Evolutionary conservation across 2,113 vertebrate genomes (phyloP).

Genomic region (Xenus cinereus): DNA sequence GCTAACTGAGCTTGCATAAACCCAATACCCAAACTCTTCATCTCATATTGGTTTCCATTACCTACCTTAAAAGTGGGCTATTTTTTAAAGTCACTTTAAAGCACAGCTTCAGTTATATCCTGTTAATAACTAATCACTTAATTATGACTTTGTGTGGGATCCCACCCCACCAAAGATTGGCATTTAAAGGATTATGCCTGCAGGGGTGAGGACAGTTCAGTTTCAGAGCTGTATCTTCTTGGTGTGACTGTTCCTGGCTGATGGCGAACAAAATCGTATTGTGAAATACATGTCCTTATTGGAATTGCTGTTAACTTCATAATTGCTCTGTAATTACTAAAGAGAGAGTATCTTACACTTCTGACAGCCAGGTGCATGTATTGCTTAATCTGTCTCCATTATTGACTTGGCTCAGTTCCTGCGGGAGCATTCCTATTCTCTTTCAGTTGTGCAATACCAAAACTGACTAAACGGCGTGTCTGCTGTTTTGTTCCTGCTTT

Average conservation of each 20-base stretch:
- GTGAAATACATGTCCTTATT: conserved; percentile 53
- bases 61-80: neutral
- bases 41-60: neutral
- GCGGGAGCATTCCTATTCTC: conserved; percentile 33
- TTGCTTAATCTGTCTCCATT: conserved; percentile 67
- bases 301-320: conserved; percentile 62
- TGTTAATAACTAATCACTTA: conserved; percentile 56
- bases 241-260: conserved; percentile 24
- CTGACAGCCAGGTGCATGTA: conserved; percentile 66
- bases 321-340: conserved; percentile 66
- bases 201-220: conserved; percentile 14
- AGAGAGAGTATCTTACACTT: conserved; percentile 58
- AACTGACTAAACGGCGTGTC: neutral
- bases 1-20: neutral
- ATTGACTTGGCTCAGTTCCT: conserved; percentile 59
- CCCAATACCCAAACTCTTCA: neutral
- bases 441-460: conserved; percentile 66
- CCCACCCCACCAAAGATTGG: conserved; percentile 13
- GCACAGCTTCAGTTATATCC: conserved; percentile 26
- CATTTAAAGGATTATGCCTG: conserved; percentile 40
- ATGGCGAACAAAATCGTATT: conserved; percentile 46
- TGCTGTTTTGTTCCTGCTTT: conserved; percentile 39
- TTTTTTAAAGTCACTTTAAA: neutral
- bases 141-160: conserved; percentile 18
- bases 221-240: conserved; percentile 36